A percentile compares a stretch with the other conserved stretches of the same genome.
These are phyloP conservation scores for Tipula unca DNA, from an alignment of 2,888 invertebrate species.

Conservation along the genomic window DNA sequence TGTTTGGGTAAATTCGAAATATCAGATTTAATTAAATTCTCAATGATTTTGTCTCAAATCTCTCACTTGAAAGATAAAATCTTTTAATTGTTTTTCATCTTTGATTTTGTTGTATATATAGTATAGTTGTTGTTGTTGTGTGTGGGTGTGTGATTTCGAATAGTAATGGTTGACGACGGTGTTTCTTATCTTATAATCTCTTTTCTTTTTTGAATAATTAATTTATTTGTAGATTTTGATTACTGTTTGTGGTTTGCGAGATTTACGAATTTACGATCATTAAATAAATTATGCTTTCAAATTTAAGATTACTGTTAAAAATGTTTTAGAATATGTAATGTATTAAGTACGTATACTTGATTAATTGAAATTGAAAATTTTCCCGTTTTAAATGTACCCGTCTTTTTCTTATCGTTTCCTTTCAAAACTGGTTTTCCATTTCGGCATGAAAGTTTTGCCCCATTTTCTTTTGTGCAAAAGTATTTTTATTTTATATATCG, in stretches of 20 bases:
- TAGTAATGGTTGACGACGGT: neutral
- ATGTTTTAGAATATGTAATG: neutral
- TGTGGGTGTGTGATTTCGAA: neutral
- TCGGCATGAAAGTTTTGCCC: neutral
- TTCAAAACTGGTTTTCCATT: too few relatives aligned
- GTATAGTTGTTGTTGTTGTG: neutral
- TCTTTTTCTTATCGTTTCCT: neutral
- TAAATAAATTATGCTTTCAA: neutral
- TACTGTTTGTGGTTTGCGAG: neutral
- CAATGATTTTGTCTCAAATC: neutral
- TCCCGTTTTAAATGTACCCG: neutral
- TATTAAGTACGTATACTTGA: neutral
- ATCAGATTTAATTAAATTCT: neutral
- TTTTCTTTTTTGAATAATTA: neutral
- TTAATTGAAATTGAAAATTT: neutral
- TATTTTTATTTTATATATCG: neutral
- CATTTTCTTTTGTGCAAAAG: neutral
- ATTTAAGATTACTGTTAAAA: neutral
- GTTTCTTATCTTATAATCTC: neutral
- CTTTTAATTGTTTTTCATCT: neutral
- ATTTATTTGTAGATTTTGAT: neutral
- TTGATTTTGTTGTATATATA: neutral
- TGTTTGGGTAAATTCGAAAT: neutral
- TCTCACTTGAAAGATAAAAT: neutral
- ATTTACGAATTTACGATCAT: too few relatives aligned